Evolutionary conservation across 2,113 vertebrate species (phyloP), one percentile per base, ranked within the genome.

Genomic region (Channa maculata): DNA sequence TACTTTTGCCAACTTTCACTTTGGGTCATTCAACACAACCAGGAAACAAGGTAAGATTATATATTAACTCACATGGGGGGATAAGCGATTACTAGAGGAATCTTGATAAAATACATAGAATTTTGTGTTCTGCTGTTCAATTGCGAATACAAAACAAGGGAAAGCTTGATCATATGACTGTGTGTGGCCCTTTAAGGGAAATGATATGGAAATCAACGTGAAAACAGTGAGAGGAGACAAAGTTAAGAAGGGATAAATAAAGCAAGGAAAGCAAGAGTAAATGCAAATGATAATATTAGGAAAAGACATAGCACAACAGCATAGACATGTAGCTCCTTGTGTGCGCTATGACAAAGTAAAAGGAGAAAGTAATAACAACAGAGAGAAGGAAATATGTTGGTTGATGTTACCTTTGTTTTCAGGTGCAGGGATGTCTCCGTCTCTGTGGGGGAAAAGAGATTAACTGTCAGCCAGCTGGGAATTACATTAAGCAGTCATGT

Each of bases 351-450:
- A 37, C 58, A 44, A 71, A 58, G 15, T 15, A 57, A 76, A 60
- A 48, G 8, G 5, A 75, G 43, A 24, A 12, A 15, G 11, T 3
- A 2, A 14, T 3, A 48, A 45, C 11, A 13, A 39, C 14, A 2
- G n/a, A 15, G 53, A 41, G 9, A 55, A 2, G n/a, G 6, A 65
- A 70, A 57, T 4, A 34, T 24, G 53, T 8, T 24, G 13, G 0
- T 36, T 79, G 63, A 63, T 24, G 24, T 89, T 88, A 94, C 93
- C 91, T 92, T 93, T 93, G 60, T 86, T 83, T 46, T 86, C 89
- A 45, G 79, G 78, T 0, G 73, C 57, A 4, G 91, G 93, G 69
- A 93, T 39, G 3, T 94, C 90, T 65, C 82, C 79, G 5, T 91
- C 88, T 83, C 93, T 94, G 87, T 39, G 12, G 53, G 58, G 73